These are phyloP conservation scores for Himalopsyche kuldschensis DNA, from an alignment of 2,888 invertebrate genomes.

Conservation along the genomic window DNA sequence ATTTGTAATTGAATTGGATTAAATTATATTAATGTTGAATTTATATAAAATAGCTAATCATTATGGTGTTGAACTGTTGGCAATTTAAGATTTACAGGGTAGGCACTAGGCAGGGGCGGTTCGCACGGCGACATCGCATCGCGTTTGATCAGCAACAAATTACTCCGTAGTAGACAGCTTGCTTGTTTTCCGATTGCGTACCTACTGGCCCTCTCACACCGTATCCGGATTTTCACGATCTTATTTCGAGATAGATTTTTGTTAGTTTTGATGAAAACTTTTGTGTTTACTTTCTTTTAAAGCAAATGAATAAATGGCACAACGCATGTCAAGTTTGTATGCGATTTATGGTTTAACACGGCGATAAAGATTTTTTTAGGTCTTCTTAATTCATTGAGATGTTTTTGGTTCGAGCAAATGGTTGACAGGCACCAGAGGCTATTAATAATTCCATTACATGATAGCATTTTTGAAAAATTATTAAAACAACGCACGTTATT, in stretches of 20 bases:
- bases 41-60: too few species aligned
- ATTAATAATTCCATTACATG: too few species aligned
- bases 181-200: constrained; percentile 34
- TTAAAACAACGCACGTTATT: too few species aligned
- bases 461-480: too few species aligned
- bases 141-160: constrained; percentile 41
- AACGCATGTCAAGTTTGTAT: too few species aligned
- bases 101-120: constrained; percentile 17
- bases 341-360: too few species aligned
- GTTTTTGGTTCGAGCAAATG: too few species aligned
- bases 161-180: constrained; percentile 38
- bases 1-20: too few species aligned
- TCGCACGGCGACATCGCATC: constrained; percentile 37
- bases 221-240: constrained; percentile 4
- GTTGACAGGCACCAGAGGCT: too few species aligned
- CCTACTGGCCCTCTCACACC: constrained; percentile 14
- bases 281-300: background rate
- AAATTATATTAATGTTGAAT: too few species aligned
- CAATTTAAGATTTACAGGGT: background rate
- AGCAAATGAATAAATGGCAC: background rate
- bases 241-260: constrained; percentile 21
- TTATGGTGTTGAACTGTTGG: background rate
- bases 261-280: background rate
- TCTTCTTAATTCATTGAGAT: too few species aligned
- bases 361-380: too few species aligned